Evolutionary conservation across 1,140 invertebrate species (phyloP), one percentile per base, ranked within the genome.

Genomic region (Pissodes strobi): DNA sequence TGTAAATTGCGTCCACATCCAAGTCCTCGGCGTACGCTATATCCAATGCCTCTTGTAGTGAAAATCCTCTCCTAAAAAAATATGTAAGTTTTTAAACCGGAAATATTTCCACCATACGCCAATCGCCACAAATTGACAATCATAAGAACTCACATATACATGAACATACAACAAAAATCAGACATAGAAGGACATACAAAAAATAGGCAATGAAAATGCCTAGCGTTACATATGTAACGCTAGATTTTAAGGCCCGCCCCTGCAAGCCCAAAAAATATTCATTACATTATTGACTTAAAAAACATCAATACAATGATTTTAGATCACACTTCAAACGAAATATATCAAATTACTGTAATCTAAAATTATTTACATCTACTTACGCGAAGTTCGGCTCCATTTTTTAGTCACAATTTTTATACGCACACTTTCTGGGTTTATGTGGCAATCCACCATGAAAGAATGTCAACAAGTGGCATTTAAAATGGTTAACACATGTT

Each of bases 231-330:
- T 43, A 43, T 43, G 39, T 43, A 43, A 43, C 39, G 5, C 15
- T 43, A 5, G 39, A 43, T 10, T 43, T 43, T 43, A 43, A 43
- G 13, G 39, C 39, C 39, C 39, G 15, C 39, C 39, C 39, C 39
- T 43, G 39, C 15, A 43, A 12, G 39, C 39, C 9, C 39, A 43
- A 43, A 43, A 12, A 43, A 43, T 43, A 43, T 43, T 43, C 9
- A 43, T 43, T 43, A 43, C 15, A 17, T 43, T 43, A 43, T 43
- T 43, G 39, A 43, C 39, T n/a, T 43, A 43, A 43, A 43, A 43
- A 43, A 43, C 15, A 43, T n/a, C n/a, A n/a, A n/a, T n/a, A n/a
- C n/a, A n/a, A n/a, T n/a, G n/a, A n/a, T n/a, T n/a, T n/a, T n/a
- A 43, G 15, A 43, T 43, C 5, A 43, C 39, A 43, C 39, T 43